These are phyloP conservation scores for Chrysomela aeneicollis DNA, from an alignment of 2,888 invertebrate genomes.

Conservation along the genomic window DNA sequence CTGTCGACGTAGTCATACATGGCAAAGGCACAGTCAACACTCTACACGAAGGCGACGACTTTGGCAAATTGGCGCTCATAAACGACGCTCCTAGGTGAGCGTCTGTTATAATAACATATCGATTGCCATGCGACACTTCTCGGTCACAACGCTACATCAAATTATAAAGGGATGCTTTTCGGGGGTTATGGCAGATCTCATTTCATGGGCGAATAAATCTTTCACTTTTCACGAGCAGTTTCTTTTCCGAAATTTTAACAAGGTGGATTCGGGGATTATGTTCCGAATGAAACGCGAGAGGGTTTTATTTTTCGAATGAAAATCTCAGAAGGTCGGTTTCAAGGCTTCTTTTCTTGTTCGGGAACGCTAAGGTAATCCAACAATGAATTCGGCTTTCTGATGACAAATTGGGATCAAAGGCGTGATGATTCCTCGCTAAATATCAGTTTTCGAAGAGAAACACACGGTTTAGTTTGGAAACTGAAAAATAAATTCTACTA, in stretches of 20 bases:
- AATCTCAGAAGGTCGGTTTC: too few species aligned
- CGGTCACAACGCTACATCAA: neutral
- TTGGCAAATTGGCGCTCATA: slow-evolving; percentile 84
- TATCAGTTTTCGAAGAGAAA: too few species aligned
- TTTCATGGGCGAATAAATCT: neutral
- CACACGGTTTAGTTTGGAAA: too few species aligned
- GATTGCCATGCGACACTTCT: neutral
- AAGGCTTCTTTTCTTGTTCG: neutral
- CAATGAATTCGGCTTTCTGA: too few species aligned
- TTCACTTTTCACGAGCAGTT: neutral
- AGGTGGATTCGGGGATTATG: too few species aligned
- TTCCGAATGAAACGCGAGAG: too few species aligned
- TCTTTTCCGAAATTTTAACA: neutral
- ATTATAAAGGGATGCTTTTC: slow-evolving; percentile 1
- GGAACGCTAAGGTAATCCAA: too few species aligned
- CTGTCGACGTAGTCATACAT: slow-evolving; percentile 84
- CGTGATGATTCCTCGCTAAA: too few species aligned
- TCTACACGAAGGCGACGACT: slow-evolving; percentile 85
- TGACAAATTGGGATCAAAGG: too few species aligned
- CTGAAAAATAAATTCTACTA: too few species aligned
- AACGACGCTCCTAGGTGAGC: slow-evolving; percentile 83
- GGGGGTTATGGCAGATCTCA: neutral
- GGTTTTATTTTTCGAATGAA: too few species aligned
- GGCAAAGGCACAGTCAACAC: slow-evolving; percentile 86
- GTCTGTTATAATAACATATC: neutral